A percentile compares a stretch with the other conserved stretches of the same genome.
phyloP scores from a whole-genome alignment of 2,113 vertebrate genomes.

The Zeus faber region DNA sequence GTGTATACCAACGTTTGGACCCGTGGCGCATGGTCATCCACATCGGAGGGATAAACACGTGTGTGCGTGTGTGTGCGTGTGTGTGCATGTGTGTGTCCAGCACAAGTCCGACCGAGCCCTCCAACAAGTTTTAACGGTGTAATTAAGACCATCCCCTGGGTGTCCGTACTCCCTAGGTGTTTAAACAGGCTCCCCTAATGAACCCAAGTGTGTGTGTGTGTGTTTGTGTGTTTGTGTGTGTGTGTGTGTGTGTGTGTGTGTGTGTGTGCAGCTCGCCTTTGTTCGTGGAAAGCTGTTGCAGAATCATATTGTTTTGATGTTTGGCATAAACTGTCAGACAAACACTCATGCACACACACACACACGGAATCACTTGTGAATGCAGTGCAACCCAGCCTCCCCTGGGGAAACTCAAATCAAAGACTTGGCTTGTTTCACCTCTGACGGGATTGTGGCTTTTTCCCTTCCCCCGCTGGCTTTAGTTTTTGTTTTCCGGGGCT shows the following conservation, averaged over 20 bases:
- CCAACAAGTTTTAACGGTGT: conserved; percentile 38
- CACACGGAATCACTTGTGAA: conserved; percentile 7
- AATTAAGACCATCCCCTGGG: conserved; percentile 45
- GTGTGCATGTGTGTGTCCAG: conserved; percentile 8
- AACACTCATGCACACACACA: too few relatives aligned
- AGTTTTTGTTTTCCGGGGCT: conserved; percentile 10
- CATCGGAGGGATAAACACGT: not conserved
- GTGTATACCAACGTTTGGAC: too few relatives aligned
- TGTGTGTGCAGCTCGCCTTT: too few relatives aligned
- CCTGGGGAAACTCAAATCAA: conserved; percentile 14
- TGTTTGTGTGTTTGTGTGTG: too few relatives aligned
- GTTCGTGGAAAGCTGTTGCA: too few relatives aligned
- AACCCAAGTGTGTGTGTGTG: conserved; percentile 18
- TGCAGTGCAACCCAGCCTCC: not conserved
- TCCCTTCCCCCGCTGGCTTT: conserved; percentile 1
- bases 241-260: too few relatives aligned
- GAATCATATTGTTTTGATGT: too few relatives aligned
- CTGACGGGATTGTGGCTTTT: conserved; percentile 35
- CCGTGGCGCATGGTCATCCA: too few relatives aligned
- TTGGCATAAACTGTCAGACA: not conserved
- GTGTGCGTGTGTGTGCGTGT: not conserved
- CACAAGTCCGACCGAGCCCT: conserved; percentile 8
- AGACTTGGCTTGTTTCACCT: conserved; percentile 22
- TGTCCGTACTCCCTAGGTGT: conserved; percentile 4
- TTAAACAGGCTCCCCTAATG: conserved; percentile 33